Evolutionary conservation across 1,140 invertebrate species (phyloP).

Genomic region (Trichoplusia ni): DNA sequence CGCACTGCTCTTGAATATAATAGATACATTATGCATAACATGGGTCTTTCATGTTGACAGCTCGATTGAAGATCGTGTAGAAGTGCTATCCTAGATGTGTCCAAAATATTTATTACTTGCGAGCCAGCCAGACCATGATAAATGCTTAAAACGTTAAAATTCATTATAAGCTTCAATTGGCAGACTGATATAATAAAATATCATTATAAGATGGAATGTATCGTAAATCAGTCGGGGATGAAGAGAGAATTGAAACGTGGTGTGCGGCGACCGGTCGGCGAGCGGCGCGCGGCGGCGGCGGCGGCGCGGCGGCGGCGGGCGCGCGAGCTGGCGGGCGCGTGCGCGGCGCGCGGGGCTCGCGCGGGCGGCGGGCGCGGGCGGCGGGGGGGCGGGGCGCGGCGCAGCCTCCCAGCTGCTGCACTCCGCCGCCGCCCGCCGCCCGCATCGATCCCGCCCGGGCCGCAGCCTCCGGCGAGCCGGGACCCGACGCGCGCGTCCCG

Average conservation of each 20-base stretch:
- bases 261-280: slow-evolving; percentile 35
- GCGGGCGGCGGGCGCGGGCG: slow-evolving; percentile 36
- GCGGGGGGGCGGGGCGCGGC: slow-evolving; percentile 51
- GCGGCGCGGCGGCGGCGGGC: slow-evolving; percentile 42
- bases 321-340: slow-evolving; percentile 48
- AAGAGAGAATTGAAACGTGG: slow-evolving; percentile 66
- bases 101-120: not conserved
- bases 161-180: slow-evolving; percentile 6
- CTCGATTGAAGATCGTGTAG: too few species aligned
- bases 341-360: slow-evolving; percentile 36
- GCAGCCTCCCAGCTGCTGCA: slow-evolving; percentile 73
- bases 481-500: slow-evolving; percentile 54
- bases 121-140: not conserved
- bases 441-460: slow-evolving; percentile 75
- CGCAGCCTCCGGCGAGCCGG: slow-evolving; percentile 57
- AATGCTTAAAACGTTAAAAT: slow-evolving; percentile 1
- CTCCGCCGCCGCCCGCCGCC: slow-evolving; percentile 75
- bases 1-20: too few species aligned
- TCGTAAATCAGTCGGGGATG: slow-evolving; percentile 69
- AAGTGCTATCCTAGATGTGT: not conserved
- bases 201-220: slow-evolving; percentile 35
- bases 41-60: not conserved
- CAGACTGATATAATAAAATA: slow-evolving; percentile 37
- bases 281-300: slow-evolving; percentile 43
- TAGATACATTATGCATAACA: too few species aligned